Evolutionary conservation across 1,140 invertebrate species (phyloP).

Genomic region (Brachionus asplanchnoidis): DNA sequence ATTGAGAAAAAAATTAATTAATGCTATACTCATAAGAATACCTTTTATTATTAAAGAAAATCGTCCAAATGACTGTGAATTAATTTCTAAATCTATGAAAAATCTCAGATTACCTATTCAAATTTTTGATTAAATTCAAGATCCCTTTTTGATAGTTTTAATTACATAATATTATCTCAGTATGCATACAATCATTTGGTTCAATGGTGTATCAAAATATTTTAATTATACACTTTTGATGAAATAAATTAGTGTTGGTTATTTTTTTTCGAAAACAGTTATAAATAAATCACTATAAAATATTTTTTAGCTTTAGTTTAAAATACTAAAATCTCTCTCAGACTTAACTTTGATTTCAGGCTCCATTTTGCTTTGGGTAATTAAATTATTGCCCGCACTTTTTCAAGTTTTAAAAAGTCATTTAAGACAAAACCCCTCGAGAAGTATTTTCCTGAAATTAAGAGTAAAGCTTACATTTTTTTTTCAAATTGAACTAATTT

Average conservation of each 20-base stretch:
- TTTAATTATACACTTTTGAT: background rate
- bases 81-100: background rate
- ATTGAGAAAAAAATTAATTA: no score
- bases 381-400: conserved; percentile 9
- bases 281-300: background rate
- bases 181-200: background rate
- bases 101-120: background rate
- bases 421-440: conserved; percentile 1
- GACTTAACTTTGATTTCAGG: background rate
- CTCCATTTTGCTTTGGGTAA: background rate
- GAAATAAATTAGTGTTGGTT: background rate
- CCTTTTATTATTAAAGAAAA: background rate
- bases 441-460: conserved; percentile 14
- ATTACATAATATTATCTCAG: conserved; percentile 33
- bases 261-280: background rate
- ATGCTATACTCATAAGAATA: background rate
- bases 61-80: background rate
- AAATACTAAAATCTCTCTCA: background rate
- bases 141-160: background rate
- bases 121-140: background rate
- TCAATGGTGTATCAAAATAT: background rate
- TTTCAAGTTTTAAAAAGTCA: background rate
- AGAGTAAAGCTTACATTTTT: conserved; percentile 9
- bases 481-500: conserved; percentile 16
- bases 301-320: background rate